Evolutionary conservation across 2,797 vertebrate species (phyloP).

Genomic region (Sebastes aleutianus): DNA sequence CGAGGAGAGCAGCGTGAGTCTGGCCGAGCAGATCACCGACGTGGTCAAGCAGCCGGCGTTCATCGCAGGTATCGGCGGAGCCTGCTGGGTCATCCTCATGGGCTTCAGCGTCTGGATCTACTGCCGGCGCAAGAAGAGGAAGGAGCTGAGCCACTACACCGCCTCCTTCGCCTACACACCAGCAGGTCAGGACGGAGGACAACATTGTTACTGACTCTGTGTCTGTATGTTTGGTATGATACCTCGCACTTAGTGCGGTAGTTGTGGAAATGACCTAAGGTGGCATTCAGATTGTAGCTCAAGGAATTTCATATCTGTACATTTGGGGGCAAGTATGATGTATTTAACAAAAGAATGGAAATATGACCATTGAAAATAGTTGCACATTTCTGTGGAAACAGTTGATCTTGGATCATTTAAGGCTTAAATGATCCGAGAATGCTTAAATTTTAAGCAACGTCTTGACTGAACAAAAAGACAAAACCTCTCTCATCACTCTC

Average conservation of each 20-base stretch:
- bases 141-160: constrained; percentile 96
- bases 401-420: background rate
- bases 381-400: background rate
- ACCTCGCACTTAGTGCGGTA: background rate
- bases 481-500: background rate
- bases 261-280: background rate
- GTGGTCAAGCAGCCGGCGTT: constrained; percentile 93
- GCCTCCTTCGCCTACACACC: constrained; percentile 95
- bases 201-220: background rate
- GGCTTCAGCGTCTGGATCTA: constrained; percentile 94
- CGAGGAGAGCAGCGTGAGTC: constrained; percentile 83
- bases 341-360: background rate
- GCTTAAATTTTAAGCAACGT: too few species aligned
- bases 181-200: constrained; percentile 78
- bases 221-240: background rate
- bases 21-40: constrained; percentile 89
- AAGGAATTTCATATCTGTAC: background rate
- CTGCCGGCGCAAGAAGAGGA: constrained; percentile 92
- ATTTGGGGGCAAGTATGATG: background rate
- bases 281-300: background rate
- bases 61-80: constrained; percentile 92
- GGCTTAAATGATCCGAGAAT: too few species aligned
- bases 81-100: constrained; percentile 94
- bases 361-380: background rate
- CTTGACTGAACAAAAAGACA: background rate